These are phyloP conservation scores for Myrmecobius fasciatus DNA, from an alignment of 2,113 vertebrate genomes.

Conservation along the genomic window DNA sequence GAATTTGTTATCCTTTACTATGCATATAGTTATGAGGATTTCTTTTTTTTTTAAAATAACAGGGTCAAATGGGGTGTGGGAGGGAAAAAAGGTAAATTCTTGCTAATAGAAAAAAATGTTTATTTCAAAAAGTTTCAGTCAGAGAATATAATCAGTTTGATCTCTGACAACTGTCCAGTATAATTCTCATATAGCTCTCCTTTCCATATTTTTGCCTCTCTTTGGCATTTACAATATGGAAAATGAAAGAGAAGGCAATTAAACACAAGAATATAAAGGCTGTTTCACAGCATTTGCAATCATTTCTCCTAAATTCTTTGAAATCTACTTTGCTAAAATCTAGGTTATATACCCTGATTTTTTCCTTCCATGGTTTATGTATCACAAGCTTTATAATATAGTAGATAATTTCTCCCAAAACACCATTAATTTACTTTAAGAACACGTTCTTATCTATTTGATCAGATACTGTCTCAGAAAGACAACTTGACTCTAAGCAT, in stretches of 20 bases:
- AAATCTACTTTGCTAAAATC: background rate
- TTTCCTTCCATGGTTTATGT: background rate
- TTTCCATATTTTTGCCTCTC: too few relatives aligned
- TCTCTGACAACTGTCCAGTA: background rate
- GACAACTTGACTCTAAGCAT: background rate
- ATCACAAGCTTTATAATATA: background rate
- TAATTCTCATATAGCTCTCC: background rate
- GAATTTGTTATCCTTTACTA: background rate
- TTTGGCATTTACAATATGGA: too few relatives aligned
- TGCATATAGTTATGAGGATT: background rate
- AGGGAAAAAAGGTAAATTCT: background rate
- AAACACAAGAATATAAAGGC: background rate
- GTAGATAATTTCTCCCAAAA: background rate
- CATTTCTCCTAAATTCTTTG: background rate
- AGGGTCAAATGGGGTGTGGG: background rate
- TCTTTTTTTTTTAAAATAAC: background rate
- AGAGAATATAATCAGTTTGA: background rate
- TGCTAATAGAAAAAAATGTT: background rate
- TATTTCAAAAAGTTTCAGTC: background rate
- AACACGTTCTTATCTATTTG: background rate
- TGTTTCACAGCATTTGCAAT: background rate
- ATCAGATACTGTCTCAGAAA: background rate
- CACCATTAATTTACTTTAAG: background rate
- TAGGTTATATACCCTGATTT: background rate
- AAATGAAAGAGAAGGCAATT: too few relatives aligned